A percentile compares a stretch with the other conserved stretches of the same genome.
Evolutionary conservation across 1,140 invertebrate genomes (phyloP).

Genomic region (Eubasilissa regina): DNA sequence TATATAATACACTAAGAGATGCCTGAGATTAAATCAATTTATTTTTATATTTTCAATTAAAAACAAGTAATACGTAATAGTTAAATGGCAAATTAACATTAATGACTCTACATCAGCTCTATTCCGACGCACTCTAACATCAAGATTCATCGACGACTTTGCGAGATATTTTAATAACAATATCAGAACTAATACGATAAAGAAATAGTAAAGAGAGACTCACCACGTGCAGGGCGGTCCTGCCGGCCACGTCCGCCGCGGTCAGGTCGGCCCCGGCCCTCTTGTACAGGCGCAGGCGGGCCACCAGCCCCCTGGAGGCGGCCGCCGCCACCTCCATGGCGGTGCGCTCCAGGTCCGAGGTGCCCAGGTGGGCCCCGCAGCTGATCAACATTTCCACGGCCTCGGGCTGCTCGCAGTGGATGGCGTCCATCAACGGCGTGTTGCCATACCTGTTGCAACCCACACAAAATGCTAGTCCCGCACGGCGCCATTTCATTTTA

Average conservation of each 20-base stretch:
- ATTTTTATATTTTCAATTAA: no score
- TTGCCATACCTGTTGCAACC: conserved; percentile 68
- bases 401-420: conserved; percentile 75
- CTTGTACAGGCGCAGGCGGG: conserved; percentile 74
- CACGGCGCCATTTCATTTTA: no score
- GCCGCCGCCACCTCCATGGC: conserved; percentile 77
- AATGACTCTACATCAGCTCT: no score
- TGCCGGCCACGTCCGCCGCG: conserved; percentile 73
- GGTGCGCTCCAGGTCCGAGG: conserved; percentile 67
- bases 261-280: conserved; percentile 79
- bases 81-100: no score
- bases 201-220: no score
- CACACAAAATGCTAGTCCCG: background rate
- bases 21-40: no score
- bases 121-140: no score
- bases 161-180: no score
- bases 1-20: no score
- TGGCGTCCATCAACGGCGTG: conserved; percentile 77
- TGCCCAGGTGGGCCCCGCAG: conserved; percentile 78
- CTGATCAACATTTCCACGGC: conserved; percentile 76
- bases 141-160: no score
- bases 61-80: no score
- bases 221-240: conserved; percentile 77
- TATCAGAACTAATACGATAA: no score
- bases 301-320: conserved; percentile 73